Evolutionary conservation across 1,140 invertebrate genomes (phyloP), one percentile per base, ranked within the genome.

Genomic region (Teleopsis dalmanni): DNA sequence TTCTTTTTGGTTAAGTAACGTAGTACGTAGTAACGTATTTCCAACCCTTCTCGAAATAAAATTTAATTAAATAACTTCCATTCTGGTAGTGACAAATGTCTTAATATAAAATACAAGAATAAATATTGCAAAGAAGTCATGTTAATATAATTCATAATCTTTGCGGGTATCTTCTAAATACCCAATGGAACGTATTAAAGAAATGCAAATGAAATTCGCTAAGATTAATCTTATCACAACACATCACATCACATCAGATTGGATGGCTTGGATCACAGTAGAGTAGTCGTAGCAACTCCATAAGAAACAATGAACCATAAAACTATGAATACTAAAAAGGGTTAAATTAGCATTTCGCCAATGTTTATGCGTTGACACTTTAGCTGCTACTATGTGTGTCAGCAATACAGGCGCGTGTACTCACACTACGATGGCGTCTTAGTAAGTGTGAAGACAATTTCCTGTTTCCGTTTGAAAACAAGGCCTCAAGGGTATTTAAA

Each of bases 271-370:
- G n/a, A n/a, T n/a, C n/a, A n/a, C n/a, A n/a, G n/a, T n/a, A n/a
- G n/a, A n/a, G n/a, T n/a, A n/a, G n/a, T n/a, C n/a, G n/a, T n/a
- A n/a, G n/a, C n/a, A n/a, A n/a, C n/a, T n/a, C n/a, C n/a, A 19
- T 11, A 14, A 33, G 21, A 9, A 36, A 40, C 26, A n/a, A 31
- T 26, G 26, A 33, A 35, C 44, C 46, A 25, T 54, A 60, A 66
- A 60, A 66, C 63, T 60, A 66, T 66, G 63, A 66, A 66, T 66
- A 66, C 61, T 66, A 66, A 66, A 58, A 66, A 66, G 63, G 63
- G 63, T 66, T 66, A 66, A 66, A 66, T 66, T 66, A 66, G 63
- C 63, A 66, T 66, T 64, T 66, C 60, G 58, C 60, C 60, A 65
- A 61, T 62, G 61, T 61, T 66, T 60, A 55, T 60, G 57, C 57